Base-by-base conservation (phyloP, 2,113 vertebrate genomes). In the Erythrocercus mccallii region DNA sequence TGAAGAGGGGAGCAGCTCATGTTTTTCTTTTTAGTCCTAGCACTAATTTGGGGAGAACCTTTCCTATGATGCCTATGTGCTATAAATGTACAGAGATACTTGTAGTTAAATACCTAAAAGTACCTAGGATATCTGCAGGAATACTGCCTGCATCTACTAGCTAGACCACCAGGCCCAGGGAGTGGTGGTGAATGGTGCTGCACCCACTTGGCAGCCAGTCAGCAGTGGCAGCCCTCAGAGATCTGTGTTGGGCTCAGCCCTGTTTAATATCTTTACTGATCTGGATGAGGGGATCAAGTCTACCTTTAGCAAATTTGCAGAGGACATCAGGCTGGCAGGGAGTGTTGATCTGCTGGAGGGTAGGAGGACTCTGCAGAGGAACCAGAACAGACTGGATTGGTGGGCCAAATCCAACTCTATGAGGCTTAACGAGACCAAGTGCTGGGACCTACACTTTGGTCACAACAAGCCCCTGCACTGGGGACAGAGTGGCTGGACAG, bases 1-100 rank as follows among this genome's bases (percentile, higher is more conserved):
- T 6, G 12, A 19, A 6, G 24, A 45, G 15, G 8, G 6, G n/a
- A 47, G 8, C 0, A 0, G 13, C 27, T 83, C 38, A 14, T 4
- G 8, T 15, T 56, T 64, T 54, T 38, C 5, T 33, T 73, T 56
- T 15, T 3, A 38, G 15, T 12, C 15, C 15, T 54, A 38, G 15
- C 23, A 47, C 22, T 15, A 54, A 64, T 19, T 0, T 28, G 19
- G 30, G 10, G 10, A 56, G 20, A 65, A 20, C 8, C 8, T 42
- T 48, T 24, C 19, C 5, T 24, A n/a, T n/a, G n/a, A n/a, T n/a
- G n/a, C n/a, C n/a, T n/a, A 42, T 6, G 2, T 44, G 24, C 14
- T 50, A 37, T 11, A 69, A 79, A 50, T 5, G 10, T 19, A 44
- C 1, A 82, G 31, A 69, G 28, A 47, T n/a, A 54, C 64, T 56